phyloP scores from a whole-genome alignment of 2,113 vertebrate species.

The Tupaia chinensis region DNA sequence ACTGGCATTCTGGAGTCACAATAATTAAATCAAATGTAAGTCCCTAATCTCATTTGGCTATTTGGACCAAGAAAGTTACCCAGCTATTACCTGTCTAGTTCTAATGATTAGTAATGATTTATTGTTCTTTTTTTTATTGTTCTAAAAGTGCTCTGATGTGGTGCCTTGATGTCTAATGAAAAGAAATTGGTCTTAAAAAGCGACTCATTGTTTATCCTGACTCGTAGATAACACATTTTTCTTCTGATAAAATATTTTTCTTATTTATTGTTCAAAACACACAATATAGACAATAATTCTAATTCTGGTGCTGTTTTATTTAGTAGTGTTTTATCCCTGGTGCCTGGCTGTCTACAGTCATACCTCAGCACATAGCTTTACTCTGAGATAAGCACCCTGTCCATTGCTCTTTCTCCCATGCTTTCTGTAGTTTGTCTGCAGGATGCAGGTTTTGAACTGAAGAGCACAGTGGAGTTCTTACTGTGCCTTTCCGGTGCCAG shows the following conservation, averaged over 20 bases:
- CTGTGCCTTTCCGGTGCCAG: conserved; percentile 93
- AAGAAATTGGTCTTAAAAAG: conserved; percentile 92
- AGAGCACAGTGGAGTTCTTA: conserved; percentile 91
- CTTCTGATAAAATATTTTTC: conserved; percentile 96
- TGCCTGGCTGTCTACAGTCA: conserved; percentile 97
- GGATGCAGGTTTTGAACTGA: conserved; percentile 93
- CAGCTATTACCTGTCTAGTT: conserved; percentile 91
- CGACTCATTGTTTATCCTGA: conserved; percentile 92
- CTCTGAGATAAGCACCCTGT: conserved; percentile 96
- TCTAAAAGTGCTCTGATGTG: conserved; percentile 93
- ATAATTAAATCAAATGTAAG: conserved; percentile 91
- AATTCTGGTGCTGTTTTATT: conserved; percentile 91
- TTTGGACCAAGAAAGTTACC: conserved; percentile 90
- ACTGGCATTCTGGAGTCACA: conserved; percentile 86
- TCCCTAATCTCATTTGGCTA: conserved; percentile 90
- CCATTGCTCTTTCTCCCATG: conserved; percentile 88
- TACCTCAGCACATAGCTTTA: conserved; percentile 98
- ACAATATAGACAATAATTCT: conserved; percentile 91
- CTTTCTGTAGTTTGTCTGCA: conserved; percentile 91
- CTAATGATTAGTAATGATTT: conserved; percentile 93
- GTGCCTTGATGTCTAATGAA: conserved; percentile 99
- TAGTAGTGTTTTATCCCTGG: conserved; percentile 93
- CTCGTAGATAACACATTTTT: conserved; percentile 96
- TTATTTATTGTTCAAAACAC: conserved; percentile 92
- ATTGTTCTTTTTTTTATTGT: conserved; percentile 91